These are phyloP conservation scores for Chloroclysta siterata DNA, from an alignment of 2,888 invertebrate species.

Conservation along the genomic window DNA sequence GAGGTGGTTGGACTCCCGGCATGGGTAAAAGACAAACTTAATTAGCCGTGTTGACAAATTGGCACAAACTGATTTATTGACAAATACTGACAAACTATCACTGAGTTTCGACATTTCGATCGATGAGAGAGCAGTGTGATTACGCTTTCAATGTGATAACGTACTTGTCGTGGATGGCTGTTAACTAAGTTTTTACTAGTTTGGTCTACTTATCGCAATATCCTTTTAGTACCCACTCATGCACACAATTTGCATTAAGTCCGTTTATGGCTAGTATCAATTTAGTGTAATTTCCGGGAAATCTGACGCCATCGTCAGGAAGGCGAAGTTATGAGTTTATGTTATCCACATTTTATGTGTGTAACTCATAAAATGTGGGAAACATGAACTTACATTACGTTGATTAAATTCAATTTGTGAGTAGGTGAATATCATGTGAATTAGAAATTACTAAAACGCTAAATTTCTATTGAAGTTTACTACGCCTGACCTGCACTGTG, in stretches of 20 bases:
- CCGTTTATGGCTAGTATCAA: conserved; percentile 29
- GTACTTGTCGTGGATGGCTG: background rate
- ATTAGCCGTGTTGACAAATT: conserved; percentile 48
- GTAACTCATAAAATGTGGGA: background rate
- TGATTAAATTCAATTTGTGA: conserved; percentile 12
- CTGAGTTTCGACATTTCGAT: conserved; percentile 22
- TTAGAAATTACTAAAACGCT: conserved; percentile 25
- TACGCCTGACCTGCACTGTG: conserved; percentile 36
- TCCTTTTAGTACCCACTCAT: conserved; percentile 2
- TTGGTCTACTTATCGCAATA: conserved; percentile 11
- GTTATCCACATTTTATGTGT: too few relatives aligned
- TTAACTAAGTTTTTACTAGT: background rate
- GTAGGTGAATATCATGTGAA: conserved; percentile 8
- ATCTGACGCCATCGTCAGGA: conserved; percentile 33
- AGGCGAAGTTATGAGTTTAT: conserved; percentile 18
- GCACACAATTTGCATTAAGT: conserved; percentile 25
- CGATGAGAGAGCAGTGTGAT: conserved; percentile 26
- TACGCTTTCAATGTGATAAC: conserved; percentile 19
- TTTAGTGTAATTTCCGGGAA: conserved; percentile 29
- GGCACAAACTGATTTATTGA: too few relatives aligned
- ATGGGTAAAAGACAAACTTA: conserved; percentile 41
- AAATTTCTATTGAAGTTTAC: conserved; percentile 30
- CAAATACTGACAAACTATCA: too few relatives aligned
- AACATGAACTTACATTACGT: conserved; percentile 5
- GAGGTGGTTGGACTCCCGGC: conserved; percentile 31